Evolutionary conservation across 1,140 invertebrate species (phyloP).

Genomic region (Zophobas morio): DNA sequence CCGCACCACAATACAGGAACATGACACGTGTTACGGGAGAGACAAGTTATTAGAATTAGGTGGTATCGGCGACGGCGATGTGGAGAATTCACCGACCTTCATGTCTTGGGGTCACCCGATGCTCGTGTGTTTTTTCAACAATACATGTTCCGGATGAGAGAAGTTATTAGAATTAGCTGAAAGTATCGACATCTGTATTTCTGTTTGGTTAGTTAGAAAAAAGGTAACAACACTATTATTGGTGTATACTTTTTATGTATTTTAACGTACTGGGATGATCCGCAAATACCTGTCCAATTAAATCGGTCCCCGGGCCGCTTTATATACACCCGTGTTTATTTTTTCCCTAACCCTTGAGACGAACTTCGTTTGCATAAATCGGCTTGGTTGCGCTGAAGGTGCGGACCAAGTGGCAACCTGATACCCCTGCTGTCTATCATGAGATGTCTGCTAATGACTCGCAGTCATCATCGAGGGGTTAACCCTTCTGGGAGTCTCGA

Average conservation of each 20-base stretch:
- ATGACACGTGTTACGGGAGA: not conserved
- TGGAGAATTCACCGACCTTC: not conserved
- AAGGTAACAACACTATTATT: too few species aligned
- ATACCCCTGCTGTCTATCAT: slow-evolving; percentile 25
- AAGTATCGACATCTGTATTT: too few species aligned
- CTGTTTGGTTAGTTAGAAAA: too few species aligned
- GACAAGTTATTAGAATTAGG: too few species aligned
- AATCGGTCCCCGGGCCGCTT: not conserved
- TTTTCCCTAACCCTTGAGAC: slow-evolving; percentile 7
- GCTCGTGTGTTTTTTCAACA: too few species aligned
- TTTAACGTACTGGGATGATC: too few species aligned
- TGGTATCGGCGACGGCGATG: not conserved
- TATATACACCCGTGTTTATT: slow-evolving; percentile 5
- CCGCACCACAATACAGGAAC: not conserved
- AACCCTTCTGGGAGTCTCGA: slow-evolving; percentile 48
- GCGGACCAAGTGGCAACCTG: slow-evolving; percentile 39
- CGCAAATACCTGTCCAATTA: not conserved
- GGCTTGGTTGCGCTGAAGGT: slow-evolving; percentile 22
- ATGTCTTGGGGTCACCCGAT: not conserved
- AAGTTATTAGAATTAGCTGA: too few species aligned
- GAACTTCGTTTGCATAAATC: slow-evolving; percentile 12
- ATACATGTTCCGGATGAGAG: too few species aligned
- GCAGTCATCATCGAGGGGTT: slow-evolving; percentile 40
- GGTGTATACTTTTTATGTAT: too few species aligned
- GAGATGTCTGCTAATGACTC: slow-evolving; percentile 46